Evolutionary conservation across 2,888 invertebrate species (phyloP).

Genomic region (Drosophila robusta): DNA sequence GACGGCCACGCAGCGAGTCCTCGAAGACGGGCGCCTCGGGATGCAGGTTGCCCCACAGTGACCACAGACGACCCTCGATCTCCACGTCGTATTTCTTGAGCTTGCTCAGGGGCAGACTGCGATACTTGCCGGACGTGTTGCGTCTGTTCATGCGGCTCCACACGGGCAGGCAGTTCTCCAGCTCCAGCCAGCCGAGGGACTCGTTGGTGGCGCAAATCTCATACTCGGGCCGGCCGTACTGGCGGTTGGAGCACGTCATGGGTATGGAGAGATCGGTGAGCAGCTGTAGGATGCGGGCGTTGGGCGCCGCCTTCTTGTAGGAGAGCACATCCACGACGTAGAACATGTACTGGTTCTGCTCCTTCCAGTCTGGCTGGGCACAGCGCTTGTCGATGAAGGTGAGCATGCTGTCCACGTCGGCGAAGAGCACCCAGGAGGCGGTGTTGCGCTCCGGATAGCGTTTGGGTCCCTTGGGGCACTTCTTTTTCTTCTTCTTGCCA

Average conservation of each 20-base stretch:
- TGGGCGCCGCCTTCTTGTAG: conserved; percentile 79
- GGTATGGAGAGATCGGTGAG: conserved; percentile 75
- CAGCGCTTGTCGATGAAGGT: conserved; percentile 77
- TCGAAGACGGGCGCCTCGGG: conserved; percentile 87
- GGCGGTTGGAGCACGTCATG: conserved; percentile 64
- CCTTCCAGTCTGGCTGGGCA: conserved; percentile 72
- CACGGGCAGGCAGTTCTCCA: conserved; percentile 78
- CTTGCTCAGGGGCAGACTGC: conserved; percentile 84
- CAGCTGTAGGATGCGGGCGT: conserved; percentile 73
- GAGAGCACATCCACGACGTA: conserved; percentile 80
- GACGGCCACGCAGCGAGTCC: conserved; percentile 87
- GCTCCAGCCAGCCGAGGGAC: conserved; percentile 81
- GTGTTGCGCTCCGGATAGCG: conserved; percentile 81
- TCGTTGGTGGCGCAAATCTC: conserved; percentile 82
- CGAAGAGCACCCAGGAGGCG: conserved; percentile 84
- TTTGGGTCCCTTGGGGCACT: conserved; percentile 67
- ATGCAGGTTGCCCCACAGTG: conserved; percentile 89
- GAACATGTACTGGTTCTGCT: conserved; percentile 70
- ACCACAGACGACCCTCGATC: conserved; percentile 88
- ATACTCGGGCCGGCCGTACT: conserved; percentile 66
- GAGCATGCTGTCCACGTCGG: conserved; percentile 71
- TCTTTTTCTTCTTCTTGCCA: conserved; percentile 39
- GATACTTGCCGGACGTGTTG: conserved; percentile 77
- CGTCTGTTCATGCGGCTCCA: conserved; percentile 83
- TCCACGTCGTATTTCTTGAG: conserved; percentile 88